Evolutionary conservation across 2,113 vertebrate species (phyloP).

Genomic region (Oreocharis arfaki): DNA sequence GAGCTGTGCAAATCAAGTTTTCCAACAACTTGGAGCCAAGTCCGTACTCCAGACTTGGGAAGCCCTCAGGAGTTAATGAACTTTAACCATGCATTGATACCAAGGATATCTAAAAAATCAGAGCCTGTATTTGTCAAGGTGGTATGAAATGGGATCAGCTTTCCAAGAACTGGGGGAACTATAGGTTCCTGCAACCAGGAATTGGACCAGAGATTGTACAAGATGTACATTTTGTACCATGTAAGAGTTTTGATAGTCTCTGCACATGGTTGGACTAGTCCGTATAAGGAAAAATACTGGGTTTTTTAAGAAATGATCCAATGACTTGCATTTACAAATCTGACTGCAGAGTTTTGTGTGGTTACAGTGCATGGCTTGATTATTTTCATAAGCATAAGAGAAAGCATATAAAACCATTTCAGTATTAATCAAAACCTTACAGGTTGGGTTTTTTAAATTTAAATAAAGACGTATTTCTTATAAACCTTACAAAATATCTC

Average conservation of each 20-base stretch:
- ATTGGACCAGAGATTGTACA: background rate
- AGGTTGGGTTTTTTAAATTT: background rate
- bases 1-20: background rate
- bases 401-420: background rate
- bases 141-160: background rate
- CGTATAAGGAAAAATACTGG: background rate
- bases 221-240: background rate
- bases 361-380: background rate
- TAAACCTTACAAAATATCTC: background rate
- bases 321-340: background rate
- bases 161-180: background rate
- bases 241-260: background rate
- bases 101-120: background rate
- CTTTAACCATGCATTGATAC: background rate
- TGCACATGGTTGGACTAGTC: background rate
- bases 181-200: background rate
- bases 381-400: background rate
- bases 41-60: background rate
- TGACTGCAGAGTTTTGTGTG: background rate
- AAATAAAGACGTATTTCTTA: background rate
- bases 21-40: background rate
- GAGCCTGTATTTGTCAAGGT: background rate
- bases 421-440: background rate
- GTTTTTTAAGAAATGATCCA: background rate
- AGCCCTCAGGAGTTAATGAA: background rate